phyloP scores from a whole-genome alignment of 2,888 invertebrate genomes.

The Mantis religiosa region DNA sequence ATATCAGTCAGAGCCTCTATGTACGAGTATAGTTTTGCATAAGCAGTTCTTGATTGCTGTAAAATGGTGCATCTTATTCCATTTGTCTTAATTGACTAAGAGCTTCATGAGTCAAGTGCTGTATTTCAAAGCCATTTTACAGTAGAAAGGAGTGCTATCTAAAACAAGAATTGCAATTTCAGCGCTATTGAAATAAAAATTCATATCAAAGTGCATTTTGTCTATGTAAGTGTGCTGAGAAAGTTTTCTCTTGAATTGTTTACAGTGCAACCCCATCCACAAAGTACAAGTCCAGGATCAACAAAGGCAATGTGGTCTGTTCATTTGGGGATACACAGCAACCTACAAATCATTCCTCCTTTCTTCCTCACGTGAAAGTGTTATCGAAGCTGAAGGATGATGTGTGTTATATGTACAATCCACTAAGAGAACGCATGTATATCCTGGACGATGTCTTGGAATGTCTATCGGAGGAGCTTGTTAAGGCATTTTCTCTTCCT shows the following conservation, averaged over 20 bases:
- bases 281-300: conserved; percentile 45
- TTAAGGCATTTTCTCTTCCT: conserved; percentile 40
- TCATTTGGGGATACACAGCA: not conserved
- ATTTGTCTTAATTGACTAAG: too few relatives aligned
- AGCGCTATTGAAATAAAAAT: too few relatives aligned
- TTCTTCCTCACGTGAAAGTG: not conserved
- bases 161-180: too few relatives aligned
- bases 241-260: not conserved
- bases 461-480: conserved; percentile 39
- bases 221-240: not conserved
- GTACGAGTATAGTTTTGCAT: too few relatives aligned
- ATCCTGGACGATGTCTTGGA: conserved; percentile 45
- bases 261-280: conserved; percentile 40
- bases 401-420: conserved; percentile 52
- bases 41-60: too few relatives aligned
- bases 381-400: conserved; percentile 25
- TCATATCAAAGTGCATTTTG: too few relatives aligned
- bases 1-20: too few relatives aligned
- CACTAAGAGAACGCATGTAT: conserved; percentile 45
- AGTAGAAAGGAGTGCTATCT: too few relatives aligned
- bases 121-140: too few relatives aligned
- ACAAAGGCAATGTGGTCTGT: conserved; percentile 54
- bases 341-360: not conserved
- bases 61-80: too few relatives aligned
- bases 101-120: too few relatives aligned